Conservation (phyloP, 2,113 vertebrate genomes). For the Nerophis ophidion region DNA sequence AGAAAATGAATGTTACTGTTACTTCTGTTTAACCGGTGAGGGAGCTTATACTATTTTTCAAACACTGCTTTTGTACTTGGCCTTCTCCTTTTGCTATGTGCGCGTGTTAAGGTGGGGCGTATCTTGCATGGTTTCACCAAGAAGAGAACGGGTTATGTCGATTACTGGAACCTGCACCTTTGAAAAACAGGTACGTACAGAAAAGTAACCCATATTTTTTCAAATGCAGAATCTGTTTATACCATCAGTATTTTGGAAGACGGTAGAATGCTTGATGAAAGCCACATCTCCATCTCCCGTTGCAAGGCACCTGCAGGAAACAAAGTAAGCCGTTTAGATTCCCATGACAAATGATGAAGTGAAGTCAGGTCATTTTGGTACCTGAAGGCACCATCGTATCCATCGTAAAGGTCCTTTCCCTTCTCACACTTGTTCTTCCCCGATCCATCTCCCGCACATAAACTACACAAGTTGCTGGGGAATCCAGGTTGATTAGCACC, state of each 20-base stretch:
- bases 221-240: slow-evolving; percentile 2
- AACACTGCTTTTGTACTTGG: no score
- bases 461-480: slow-evolving; percentile 76
- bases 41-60: no score
- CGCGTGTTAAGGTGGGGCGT: no score
- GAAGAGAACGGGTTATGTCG: no score
- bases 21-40: no score
- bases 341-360: no score
- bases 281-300: slow-evolving; percentile 82
- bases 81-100: no score
- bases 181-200: no score
- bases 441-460: slow-evolving; percentile 77
- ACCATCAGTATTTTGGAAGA: slow-evolving; percentile 90
- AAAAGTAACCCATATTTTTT: no score
- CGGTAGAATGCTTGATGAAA: slow-evolving; percentile 87
- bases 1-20: no score
- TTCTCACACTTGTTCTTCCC: slow-evolving; percentile 79
- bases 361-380: slow-evolving; percentile 3
- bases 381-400: slow-evolving; percentile 86
- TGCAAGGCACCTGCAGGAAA: slow-evolving; percentile 77
- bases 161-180: no score
- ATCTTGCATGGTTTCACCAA: no score
- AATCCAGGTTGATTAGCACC: slow-evolving; percentile 73
- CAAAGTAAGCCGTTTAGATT: neutral
- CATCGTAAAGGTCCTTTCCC: slow-evolving; percentile 80